phyloP scores from a whole-genome alignment of 2,113 vertebrate genomes.

The Patagioenas fasciata region DNA sequence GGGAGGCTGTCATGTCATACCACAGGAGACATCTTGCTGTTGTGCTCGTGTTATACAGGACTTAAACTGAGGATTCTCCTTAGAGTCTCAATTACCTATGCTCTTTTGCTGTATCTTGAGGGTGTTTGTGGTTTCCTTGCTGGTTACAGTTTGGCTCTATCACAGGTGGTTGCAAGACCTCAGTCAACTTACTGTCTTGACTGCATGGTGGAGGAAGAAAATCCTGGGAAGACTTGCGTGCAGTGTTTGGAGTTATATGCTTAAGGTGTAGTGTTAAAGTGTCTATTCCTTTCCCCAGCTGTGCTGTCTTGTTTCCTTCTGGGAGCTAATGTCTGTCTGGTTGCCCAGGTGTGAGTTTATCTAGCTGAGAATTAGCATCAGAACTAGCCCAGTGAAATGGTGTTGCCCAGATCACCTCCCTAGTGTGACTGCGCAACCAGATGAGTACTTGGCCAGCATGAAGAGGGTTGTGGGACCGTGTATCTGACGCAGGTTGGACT shows the following conservation, averaged over 20 bases:
- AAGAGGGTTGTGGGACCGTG: background rate
- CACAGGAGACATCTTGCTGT: background rate
- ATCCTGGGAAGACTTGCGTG: background rate
- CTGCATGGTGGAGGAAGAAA: background rate
- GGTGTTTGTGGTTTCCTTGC: background rate
- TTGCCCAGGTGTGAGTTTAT: background rate
- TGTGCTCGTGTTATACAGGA: background rate
- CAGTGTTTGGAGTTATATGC: background rate
- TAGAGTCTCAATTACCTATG: background rate
- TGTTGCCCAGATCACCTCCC: background rate
- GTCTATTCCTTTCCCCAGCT: background rate
- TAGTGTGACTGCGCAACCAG: background rate
- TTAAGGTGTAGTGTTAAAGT: background rate
- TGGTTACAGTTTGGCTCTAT: background rate
- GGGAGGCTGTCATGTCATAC: background rate
- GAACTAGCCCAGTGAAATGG: background rate
- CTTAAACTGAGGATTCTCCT: background rate
- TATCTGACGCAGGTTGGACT: background rate
- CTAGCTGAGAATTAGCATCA: background rate
- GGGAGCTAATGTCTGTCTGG: background rate
- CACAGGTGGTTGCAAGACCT: background rate
- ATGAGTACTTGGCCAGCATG: background rate
- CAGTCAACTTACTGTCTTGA: background rate
- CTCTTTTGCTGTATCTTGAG: background rate
- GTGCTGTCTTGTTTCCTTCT: background rate